Conservation (phyloP, 2,113 vertebrate species). For the Tringa solitaria region DNA sequence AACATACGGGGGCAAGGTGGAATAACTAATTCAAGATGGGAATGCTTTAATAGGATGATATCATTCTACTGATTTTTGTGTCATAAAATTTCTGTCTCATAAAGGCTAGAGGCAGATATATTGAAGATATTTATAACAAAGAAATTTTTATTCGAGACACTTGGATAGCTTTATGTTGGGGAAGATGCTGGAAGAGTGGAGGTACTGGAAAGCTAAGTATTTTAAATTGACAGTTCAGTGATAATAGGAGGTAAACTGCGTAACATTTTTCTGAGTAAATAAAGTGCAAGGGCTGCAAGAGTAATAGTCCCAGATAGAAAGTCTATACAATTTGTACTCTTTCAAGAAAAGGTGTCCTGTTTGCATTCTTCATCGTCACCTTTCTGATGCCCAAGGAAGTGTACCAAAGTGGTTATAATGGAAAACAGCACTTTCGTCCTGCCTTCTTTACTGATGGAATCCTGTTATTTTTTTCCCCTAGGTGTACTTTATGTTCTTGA, state of each 20-base stretch:
- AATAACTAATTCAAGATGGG: neutral
- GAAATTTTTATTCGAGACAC: neutral
- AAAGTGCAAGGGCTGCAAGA: neutral
- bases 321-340: neutral
- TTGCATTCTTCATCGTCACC: neutral
- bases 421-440: neutral
- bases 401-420: neutral
- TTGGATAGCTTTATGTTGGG: neutral
- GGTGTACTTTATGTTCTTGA: neutral
- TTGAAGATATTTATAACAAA: neutral
- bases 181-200: neutral
- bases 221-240: neutral
- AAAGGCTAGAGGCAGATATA: neutral
- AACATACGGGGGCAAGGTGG: neutral
- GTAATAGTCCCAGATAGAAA: neutral
- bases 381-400: neutral
- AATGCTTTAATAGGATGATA: neutral
- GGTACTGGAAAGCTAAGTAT: neutral
- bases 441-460: neutral
- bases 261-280: neutral
- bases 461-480: neutral
- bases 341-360: neutral
- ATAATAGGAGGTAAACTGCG: neutral
- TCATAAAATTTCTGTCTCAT: neutral
- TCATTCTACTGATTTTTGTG: neutral